Percentiles rank a stretch among this genome's conserved stretches.
phyloP scores from a whole-genome alignment of 2,113 vertebrate genomes.

The Pheucticus melanocephalus region DNA sequence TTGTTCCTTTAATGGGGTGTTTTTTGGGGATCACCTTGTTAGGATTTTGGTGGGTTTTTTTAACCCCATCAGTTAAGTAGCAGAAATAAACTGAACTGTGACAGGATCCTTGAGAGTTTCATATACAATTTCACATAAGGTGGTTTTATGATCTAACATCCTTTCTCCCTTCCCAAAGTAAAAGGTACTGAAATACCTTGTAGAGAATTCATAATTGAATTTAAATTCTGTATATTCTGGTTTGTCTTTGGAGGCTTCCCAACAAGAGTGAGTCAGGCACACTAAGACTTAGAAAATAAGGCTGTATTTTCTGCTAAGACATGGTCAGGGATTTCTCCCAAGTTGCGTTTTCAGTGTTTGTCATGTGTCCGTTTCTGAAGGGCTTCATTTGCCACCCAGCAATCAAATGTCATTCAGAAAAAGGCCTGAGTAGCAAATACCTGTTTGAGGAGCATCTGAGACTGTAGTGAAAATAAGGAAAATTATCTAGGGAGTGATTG shows the following conservation, averaged over 20 bases:
- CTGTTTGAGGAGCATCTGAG: background rate
- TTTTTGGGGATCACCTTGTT: background rate
- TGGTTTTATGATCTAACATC: background rate
- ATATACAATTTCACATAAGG: background rate
- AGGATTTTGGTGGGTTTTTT: background rate
- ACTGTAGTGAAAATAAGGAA: background rate
- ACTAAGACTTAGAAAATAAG: background rate
- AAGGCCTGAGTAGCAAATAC: background rate
- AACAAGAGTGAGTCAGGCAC: background rate
- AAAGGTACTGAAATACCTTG: background rate
- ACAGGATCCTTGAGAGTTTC: background rate
- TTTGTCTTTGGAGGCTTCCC: background rate
- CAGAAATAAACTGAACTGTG: background rate
- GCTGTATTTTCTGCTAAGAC: background rate
- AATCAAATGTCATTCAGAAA: background rate
- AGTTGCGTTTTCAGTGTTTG: background rate
- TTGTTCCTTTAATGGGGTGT: background rate
- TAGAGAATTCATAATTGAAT: background rate
- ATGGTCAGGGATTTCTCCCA: background rate
- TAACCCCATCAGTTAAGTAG: background rate
- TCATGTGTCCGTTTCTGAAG: background rate
- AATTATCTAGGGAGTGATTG: background rate
- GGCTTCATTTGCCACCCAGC: background rate
- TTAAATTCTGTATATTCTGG: background rate
- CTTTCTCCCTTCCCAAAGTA: background rate